Evolutionary conservation across 2,888 invertebrate species (phyloP).

Genomic region (Pachycephus smyrnensis): DNA sequence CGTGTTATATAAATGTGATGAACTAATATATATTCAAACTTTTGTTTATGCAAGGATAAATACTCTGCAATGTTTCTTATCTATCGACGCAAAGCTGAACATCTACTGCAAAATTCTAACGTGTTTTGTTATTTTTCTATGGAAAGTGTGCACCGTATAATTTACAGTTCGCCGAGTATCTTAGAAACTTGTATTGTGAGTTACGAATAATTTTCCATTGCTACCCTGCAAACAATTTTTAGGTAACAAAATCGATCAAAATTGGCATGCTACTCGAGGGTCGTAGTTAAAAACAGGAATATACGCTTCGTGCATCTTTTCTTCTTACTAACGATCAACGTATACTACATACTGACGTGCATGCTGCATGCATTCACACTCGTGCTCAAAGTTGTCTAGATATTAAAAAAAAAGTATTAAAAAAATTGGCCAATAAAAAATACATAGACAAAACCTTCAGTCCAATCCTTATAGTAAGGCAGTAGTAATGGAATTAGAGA

Average conservation of each 20-base stretch:
- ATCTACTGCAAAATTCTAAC: neutral
- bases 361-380: constrained; percentile 44
- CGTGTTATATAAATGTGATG: neutral
- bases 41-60: neutral
- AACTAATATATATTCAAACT: neutral
- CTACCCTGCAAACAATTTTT: constrained; percentile 19
- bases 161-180: neutral
- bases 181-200: neutral
- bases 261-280: constrained; percentile 11
- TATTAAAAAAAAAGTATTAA: constrained; percentile 36
- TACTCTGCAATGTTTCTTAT: neutral
- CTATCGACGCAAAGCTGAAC: neutral
- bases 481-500: constrained; percentile 58
- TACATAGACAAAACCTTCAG: constrained; percentile 62
- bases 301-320: neutral
- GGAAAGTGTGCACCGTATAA: neutral
- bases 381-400: constrained; percentile 34
- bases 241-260: neutral
- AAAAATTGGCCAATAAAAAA: constrained; percentile 52
- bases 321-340: neutral
- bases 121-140: neutral
- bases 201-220: constrained; percentile 10
- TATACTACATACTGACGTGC: constrained; percentile 14
- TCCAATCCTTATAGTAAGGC: constrained; percentile 67
- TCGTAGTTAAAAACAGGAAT: constrained; percentile 19